Conservation (phyloP, 2,797 vertebrate species). For the Micropoecilia bifurca region DNA sequence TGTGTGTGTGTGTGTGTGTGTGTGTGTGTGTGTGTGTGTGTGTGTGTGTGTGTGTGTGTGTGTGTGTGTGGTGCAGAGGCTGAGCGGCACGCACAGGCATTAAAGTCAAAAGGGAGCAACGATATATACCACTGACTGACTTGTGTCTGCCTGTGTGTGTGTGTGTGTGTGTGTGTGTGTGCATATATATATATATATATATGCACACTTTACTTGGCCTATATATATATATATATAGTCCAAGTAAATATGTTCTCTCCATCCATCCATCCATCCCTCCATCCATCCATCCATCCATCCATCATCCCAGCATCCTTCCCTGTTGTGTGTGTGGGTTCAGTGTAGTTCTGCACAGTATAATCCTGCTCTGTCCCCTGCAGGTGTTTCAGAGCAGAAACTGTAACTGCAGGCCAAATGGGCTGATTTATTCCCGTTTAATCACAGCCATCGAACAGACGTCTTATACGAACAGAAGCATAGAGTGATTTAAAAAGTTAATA, state of each 20-base stretch:
- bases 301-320: constrained; percentile 3
- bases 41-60: constrained; percentile 52
- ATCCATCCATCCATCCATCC: constrained; percentile 5
- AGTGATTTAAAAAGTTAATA: not conserved
- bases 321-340: constrained; percentile 29
- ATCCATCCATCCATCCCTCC: constrained; percentile 9
- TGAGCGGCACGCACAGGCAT: constrained; percentile 23
- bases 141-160: no score
- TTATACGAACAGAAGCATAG: constrained; percentile 42
- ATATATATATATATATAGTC: not conserved
- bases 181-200: no score
- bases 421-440: constrained; percentile 58
- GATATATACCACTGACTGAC: constrained; percentile 25
- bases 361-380: constrained; percentile 67
- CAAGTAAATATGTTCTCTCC: constrained; percentile 20
- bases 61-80: constrained; percentile 50
- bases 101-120: constrained; percentile 24
- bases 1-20: no score
- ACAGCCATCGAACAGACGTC: constrained; percentile 35
- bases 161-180: no score
- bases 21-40: no score
- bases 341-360: constrained; percentile 33
- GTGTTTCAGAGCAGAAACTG: constrained; percentile 53
- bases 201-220: no score
- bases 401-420: constrained; percentile 29